A percentile compares a stretch with the other conserved stretches of the same genome.
phyloP scores from a whole-genome alignment of 2,797 vertebrate genomes.

The Nothura maculosa region DNA sequence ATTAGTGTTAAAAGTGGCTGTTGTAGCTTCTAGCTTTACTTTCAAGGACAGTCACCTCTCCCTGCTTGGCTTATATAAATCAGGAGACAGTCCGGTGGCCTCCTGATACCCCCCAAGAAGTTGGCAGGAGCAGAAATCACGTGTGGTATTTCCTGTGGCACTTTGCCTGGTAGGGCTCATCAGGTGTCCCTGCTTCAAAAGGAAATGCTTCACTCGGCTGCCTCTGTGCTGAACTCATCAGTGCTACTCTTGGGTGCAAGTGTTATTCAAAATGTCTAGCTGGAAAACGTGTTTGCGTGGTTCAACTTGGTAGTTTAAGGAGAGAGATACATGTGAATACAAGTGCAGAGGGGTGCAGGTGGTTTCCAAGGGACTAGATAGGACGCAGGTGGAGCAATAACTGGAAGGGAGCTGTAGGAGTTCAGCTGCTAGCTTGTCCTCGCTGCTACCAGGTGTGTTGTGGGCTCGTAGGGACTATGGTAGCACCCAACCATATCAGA shows the following conservation, averaged over 20 bases:
- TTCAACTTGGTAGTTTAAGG: neutral
- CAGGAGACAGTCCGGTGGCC: neutral
- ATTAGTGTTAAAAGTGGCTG: too few species aligned
- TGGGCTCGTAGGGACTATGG: rapidly evolving
- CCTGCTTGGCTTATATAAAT: neutral
- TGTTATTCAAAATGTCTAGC: too few species aligned
- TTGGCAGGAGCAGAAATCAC: neutral
- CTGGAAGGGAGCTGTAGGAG: rapidly evolving
- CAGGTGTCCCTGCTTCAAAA: neutral
- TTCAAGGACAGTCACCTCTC: rapidly evolving
- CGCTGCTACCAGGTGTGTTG: rapidly evolving
- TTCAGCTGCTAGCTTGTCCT: neutral
- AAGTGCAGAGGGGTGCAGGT: rapidly evolving
- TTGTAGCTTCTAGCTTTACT: neutral
- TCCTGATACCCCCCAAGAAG: neutral
- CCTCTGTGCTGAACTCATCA: neutral
- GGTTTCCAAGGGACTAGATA: neutral
- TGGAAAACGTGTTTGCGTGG: neutral
- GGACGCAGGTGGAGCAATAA: neutral
- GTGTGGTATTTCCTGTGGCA: neutral
- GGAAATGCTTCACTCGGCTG: neutral
- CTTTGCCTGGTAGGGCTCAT: neutral
- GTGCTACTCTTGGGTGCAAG: rapidly evolving
- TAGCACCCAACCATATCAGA: too few species aligned
- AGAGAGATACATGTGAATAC: neutral